Evolutionary conservation across 2,113 vertebrate genomes (phyloP).

Genomic region (Reinhardtius hippoglossoides): DNA sequence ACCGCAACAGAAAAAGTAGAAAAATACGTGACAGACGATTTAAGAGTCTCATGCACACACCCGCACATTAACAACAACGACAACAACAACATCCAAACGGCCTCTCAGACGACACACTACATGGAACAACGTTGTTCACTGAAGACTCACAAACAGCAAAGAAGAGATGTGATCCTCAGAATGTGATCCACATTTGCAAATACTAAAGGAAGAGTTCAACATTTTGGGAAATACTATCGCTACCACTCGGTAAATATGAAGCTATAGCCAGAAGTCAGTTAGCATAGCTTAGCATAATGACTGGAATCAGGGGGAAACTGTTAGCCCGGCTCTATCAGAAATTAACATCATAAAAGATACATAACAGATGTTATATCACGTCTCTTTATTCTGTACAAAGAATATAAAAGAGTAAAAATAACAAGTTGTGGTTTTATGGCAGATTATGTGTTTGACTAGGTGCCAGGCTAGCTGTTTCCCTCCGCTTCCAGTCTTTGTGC

Average conservation of each 20-base stretch:
- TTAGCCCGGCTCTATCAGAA: background rate
- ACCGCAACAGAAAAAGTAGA: slow-evolving; percentile 63
- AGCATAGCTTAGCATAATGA: slow-evolving; percentile 8
- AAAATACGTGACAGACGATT: slow-evolving; percentile 69
- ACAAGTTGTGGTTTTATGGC: background rate
- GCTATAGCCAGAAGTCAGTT: background rate
- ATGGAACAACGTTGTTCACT: slow-evolving; percentile 16
- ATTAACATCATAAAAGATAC: background rate
- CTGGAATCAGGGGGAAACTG: background rate
- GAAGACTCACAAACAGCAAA: slow-evolving; percentile 17
- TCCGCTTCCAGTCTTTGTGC: slow-evolving; percentile 9
- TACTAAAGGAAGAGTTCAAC: background rate
- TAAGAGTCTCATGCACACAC: slow-evolving; percentile 28
- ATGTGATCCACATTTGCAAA: background rate
- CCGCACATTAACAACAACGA: background rate
- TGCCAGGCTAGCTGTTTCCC: background rate
- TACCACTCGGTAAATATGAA: too few relatives aligned
- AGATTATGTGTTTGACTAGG: background rate
- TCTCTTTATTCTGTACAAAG: background rate
- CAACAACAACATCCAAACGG: background rate
- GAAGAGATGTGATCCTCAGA: slow-evolving; percentile 22
- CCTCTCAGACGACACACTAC: slow-evolving; percentile 19
- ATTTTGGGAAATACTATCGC: background rate
- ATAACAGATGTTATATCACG: too few relatives aligned
- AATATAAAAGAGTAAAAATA: background rate